A percentile compares a stretch with the other conserved stretches of the same genome.
phyloP scores from a whole-genome alignment of 2,797 vertebrate genomes.

The Schizothorax lantsangensis region DNA sequence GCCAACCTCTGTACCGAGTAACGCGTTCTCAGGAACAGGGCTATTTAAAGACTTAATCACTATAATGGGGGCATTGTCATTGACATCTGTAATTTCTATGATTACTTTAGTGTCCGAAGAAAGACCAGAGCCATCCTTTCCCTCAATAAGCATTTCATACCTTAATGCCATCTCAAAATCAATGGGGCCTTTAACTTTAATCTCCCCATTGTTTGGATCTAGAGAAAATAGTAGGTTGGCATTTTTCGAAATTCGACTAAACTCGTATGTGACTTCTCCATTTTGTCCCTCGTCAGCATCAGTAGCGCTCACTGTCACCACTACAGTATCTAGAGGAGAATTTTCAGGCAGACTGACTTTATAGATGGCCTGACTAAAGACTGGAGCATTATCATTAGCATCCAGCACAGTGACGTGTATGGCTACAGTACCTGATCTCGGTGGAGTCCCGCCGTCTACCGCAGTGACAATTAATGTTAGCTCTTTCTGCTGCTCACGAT shows the following conservation, averaged over 20 bases:
- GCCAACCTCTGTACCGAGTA: constrained; percentile 54
- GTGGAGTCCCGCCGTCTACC: constrained; percentile 70
- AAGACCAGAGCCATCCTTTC: constrained; percentile 69
- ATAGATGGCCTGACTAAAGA: constrained; percentile 71
- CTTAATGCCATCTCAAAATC: constrained; percentile 70
- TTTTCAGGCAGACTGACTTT: constrained; percentile 70
- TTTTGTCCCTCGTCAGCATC: constrained; percentile 74
- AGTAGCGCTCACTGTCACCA: constrained; percentile 68
- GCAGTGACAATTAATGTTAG: constrained; percentile 71
- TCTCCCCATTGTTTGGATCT: constrained; percentile 66
- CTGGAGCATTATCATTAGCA: constrained; percentile 75
- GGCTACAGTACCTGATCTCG: constrained; percentile 66
- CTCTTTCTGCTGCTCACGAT: constrained; percentile 68
- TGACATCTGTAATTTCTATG: constrained; percentile 73
- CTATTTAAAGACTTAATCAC: constrained; percentile 58
- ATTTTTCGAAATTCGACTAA: constrained; percentile 66
- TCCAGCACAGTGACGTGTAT: constrained; percentile 72
- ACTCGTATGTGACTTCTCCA: constrained; percentile 69
- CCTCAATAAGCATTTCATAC: constrained; percentile 60
- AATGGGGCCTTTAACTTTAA: constrained; percentile 63
- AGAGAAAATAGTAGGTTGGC: constrained; percentile 64
- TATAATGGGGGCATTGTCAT: constrained; percentile 70
- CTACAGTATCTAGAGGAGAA: constrained; percentile 62
- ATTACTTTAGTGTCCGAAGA: constrained; percentile 65
- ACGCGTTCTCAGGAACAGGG: constrained; percentile 61